Evolutionary conservation across 2,797 vertebrate genomes (phyloP).

Genomic region (Diglossa cyanea): DNA sequence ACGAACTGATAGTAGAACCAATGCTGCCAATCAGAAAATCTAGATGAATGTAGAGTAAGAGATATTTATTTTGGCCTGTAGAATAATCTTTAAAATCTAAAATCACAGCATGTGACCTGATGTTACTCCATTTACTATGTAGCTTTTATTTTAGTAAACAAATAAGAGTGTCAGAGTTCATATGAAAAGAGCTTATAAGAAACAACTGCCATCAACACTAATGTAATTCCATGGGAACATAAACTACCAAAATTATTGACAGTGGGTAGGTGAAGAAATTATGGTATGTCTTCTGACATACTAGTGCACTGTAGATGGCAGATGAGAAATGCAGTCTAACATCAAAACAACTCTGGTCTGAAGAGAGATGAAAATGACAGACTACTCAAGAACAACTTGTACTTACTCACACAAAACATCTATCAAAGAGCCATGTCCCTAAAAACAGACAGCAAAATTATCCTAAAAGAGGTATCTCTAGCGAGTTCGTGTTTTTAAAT

Average conservation of each 20-base stretch:
- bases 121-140: background rate
- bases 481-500: background rate
- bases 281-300: background rate
- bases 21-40: slow-evolving; percentile 17
- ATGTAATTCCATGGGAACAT: background rate
- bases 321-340: background rate
- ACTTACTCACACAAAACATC: background rate
- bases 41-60: slow-evolving; percentile 18
- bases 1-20: background rate
- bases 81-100: slow-evolving; percentile 16
- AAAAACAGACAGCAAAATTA: background rate
- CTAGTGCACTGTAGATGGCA: background rate
- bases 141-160: background rate
- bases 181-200: background rate
- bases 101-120: background rate
- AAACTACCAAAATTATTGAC: background rate
- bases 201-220: background rate
- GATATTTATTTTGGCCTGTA: background rate
- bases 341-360: background rate
- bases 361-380: background rate
- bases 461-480: background rate
- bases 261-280: background rate
- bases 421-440: background rate
- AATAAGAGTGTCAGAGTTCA: background rate
- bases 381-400: background rate